Base-by-base conservation (phyloP, 2,113 vertebrate species). In the Peucedramus taeniatus region DNA sequence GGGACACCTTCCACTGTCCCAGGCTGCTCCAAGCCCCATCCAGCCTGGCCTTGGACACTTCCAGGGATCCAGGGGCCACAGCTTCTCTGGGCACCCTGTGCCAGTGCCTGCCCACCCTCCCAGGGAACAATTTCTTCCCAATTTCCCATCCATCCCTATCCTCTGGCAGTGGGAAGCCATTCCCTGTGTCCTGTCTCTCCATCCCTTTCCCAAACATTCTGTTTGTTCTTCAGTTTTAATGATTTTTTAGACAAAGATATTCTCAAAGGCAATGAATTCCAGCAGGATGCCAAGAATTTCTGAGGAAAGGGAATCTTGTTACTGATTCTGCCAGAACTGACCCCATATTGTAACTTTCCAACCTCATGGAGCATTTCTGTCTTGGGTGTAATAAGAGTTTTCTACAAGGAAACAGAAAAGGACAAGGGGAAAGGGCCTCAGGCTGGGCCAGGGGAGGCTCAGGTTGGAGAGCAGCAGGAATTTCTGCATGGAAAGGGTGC, bases 151-250 rank as follows among this genome's bases (percentile, higher is more conserved):
- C 1, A 9, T 0, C 31, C 51, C 51, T 88, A 17, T 22, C 49
- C 31, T 65, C 59, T 59, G 68, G 4, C 33, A 65, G 0, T 51
- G 68, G 31, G 37, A 51, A 65, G 6, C 18, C 51, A 39, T 44
- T 81, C 51, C 27, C 9, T 11, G 3, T 11, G 27, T 59, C 15
- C 22, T 59, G 37, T 0, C 26, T 0, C 27, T n/a, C 19, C 15
- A 28, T 5, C 27, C 23, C 19, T 39, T 81, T 11, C 44, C 23
- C 39, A 66, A n/a, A 70, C 30, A 16, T 49, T 64, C 49, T 94
- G 5, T 45, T 91, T 80, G 13, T 80, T 94, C 65, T 64, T 87
- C 33, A 22, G 2, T 63, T 87, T 81, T 75, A 82, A 33, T 72
- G 13, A 57, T 7, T 12, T 94, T 93, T 90, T 54, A 72, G 44